Evolutionary conservation across 2,113 vertebrate species (phyloP), one percentile per base, ranked within the genome.

Genomic region (Albula goreensis): DNA sequence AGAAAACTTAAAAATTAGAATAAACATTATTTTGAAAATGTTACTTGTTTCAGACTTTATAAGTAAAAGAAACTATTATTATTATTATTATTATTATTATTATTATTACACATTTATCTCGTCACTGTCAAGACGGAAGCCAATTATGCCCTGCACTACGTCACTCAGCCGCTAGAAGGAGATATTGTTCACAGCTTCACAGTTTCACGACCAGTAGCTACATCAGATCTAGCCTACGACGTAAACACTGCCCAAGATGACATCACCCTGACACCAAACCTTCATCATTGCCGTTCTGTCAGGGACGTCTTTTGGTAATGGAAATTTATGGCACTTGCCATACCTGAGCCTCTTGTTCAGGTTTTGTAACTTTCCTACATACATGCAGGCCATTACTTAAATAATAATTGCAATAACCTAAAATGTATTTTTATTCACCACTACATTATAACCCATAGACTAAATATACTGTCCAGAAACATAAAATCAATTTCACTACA

Each of bases 111-210:
- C 53, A 9, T 56, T 12, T 56, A 41, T 56, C 53, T 56, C 53
- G 12, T 1, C 2, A 56, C 12, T 56, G 12, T 1, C 8, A 60
- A 12, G 22, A 22, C 60, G 60, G 2, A 22, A 66, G 15, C 60
- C 7, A 66, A 22, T 5, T 66, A 22, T 66, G 60, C 60, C 78
- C 52, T 93, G 92, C 5, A 92, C 7, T 94, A 87, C 90, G 49
- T 3, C 12, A 81, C 60, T 66, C 78, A 9, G 90, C 79, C 95
- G 66, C 93, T 92, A 95, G 93, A 94, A 91, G 94, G 94, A 85
- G 92, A 82, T 89, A 89, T 90, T 88, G 90, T 92, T 86, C 86
- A 88, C 77, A 79, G 83, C 48, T 86, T 86, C 17, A 53, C 15
- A 11, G 41, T 12, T 17, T 79, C 13, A 49, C 78, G 12, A 79